A percentile compares a stretch with the other conserved stretches of the same genome.
These are phyloP conservation scores for Anthopleura xanthogrammica DNA, from an alignment of 92 coral and sea anemone genomes.

Conservation along the genomic window DNA sequence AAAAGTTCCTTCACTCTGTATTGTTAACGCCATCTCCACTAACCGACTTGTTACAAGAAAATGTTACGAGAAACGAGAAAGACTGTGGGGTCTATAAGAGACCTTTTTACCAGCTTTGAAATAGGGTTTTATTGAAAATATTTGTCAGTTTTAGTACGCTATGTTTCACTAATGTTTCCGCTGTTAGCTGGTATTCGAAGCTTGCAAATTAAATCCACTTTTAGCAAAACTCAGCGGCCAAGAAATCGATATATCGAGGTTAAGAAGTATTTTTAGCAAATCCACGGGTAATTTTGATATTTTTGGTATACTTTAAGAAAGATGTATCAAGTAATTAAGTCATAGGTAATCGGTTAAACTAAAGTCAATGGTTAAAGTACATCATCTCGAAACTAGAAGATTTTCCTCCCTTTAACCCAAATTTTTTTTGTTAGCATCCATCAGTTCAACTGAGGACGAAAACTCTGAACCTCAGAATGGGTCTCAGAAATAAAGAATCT, in stretches of 20 bases:
- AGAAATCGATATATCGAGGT: background rate
- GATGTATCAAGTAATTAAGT: background rate
- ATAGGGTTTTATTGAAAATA: too few species aligned
- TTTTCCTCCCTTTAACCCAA: background rate
- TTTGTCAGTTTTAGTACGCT: too few species aligned
- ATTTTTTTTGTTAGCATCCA: background rate
- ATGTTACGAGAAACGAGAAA: too few species aligned
- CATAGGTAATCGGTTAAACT: background rate
- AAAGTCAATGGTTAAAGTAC: background rate
- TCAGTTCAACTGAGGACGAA: too few species aligned
- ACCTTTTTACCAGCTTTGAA: too few species aligned
- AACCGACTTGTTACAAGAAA: too few species aligned
- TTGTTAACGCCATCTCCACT: too few species aligned
- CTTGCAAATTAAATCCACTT: background rate
- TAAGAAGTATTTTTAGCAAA: background rate
- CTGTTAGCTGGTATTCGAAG: background rate
- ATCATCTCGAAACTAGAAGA: background rate
- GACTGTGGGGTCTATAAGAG: too few species aligned
- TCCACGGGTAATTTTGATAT: background rate
- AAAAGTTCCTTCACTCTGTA: too few species aligned
- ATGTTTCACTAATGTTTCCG: too few species aligned
- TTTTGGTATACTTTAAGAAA: background rate
- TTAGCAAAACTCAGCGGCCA: background rate
- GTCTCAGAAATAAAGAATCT: background rate
- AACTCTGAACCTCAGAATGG: background rate